phyloP scores from a whole-genome alignment of 1,140 invertebrate species.

The Drosophila sproati region DNA sequence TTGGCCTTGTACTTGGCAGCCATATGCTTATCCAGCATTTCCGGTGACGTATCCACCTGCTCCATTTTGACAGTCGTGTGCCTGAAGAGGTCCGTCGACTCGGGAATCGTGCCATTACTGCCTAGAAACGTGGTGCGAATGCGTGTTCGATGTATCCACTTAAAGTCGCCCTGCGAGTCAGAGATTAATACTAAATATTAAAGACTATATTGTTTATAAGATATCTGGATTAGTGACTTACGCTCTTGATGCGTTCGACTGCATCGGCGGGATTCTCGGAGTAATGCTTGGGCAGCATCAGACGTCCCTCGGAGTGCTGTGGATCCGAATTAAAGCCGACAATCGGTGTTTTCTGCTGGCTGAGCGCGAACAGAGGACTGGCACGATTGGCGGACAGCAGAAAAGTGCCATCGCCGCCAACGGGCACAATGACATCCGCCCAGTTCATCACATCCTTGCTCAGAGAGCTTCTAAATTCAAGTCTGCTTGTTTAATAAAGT shows the following conservation, averaged over 20 bases:
- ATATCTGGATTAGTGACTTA: slow-evolving; percentile 81
- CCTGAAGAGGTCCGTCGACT: slow-evolving; percentile 76
- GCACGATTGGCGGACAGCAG: slow-evolving; percentile 93
- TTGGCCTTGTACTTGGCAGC: slow-evolving; percentile 74
- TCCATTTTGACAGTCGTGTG: slow-evolving; percentile 80
- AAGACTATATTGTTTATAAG: not conserved
- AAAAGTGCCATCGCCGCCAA: slow-evolving; percentile 99
- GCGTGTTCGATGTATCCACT: slow-evolving; percentile 93
- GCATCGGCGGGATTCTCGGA: slow-evolving; percentile 89
- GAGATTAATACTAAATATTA: slow-evolving; percentile 2
- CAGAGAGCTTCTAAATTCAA: slow-evolving; percentile 85
- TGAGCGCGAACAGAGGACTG: slow-evolving; percentile 84
- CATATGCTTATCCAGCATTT: slow-evolving; percentile 57
- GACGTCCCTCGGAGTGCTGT: slow-evolving; percentile 94
- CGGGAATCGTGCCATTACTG: slow-evolving; percentile 84
- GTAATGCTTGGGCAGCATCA: slow-evolving; percentile 94
- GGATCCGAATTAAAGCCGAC: slow-evolving; percentile 99
- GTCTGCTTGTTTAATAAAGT: slow-evolving; percentile 79
- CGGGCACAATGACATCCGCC: slow-evolving; percentile 97
- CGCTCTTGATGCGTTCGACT: slow-evolving; percentile 89
- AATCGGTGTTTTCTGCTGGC: slow-evolving; percentile 91
- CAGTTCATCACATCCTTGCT: slow-evolving; percentile 92
- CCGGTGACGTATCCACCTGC: slow-evolving; percentile 71
- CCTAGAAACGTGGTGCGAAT: slow-evolving; percentile 94
- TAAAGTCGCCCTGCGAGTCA: slow-evolving; percentile 88